A percentile compares a stretch with the other conserved stretches of the same genome.
These are phyloP conservation scores for Drosophila maculinotata DNA, from an alignment of 2,888 invertebrate genomes.

Conservation along the genomic window DNA sequence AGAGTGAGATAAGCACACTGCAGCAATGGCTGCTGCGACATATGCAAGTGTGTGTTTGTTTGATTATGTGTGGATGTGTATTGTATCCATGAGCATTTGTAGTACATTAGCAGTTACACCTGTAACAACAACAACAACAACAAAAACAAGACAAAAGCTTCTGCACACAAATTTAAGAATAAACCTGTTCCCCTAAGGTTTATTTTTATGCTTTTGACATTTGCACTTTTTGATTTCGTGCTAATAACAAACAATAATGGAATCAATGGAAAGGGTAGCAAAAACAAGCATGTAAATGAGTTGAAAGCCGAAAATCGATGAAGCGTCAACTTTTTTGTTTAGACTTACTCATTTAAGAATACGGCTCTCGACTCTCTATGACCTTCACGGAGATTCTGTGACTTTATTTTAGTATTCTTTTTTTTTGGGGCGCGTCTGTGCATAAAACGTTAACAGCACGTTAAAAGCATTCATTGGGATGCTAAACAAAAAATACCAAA, in stretches of 20 bases:
- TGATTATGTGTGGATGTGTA: slow-evolving; percentile 15
- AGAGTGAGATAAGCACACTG: neutral
- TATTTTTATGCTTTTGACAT: slow-evolving; percentile 54
- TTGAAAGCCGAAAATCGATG: no score
- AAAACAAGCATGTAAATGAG: no score
- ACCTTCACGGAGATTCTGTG: slow-evolving; percentile 33
- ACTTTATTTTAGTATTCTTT: slow-evolving; percentile 5
- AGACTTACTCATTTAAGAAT: slow-evolving; percentile 23
- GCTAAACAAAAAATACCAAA: slow-evolving; percentile 7
- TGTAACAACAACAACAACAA: slow-evolving; percentile 25
- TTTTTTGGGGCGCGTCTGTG: slow-evolving; percentile 27
- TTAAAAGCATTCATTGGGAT: slow-evolving; percentile 9
- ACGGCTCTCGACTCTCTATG: slow-evolving; percentile 3
- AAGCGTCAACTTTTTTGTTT: no score
- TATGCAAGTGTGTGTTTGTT: slow-evolving; percentile 7
- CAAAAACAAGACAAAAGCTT: neutral
- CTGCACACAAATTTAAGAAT: slow-evolving; percentile 16
- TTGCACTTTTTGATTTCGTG: slow-evolving; percentile 51
- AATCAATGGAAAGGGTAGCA: slow-evolving; percentile 18
- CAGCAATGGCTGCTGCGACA: slow-evolving; percentile 7
- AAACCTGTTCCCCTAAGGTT: slow-evolving; percentile 39
- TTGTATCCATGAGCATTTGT: slow-evolving; percentile 33
- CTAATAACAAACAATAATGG: slow-evolving; percentile 48
- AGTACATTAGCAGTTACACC: slow-evolving; percentile 35
- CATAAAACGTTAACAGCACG: slow-evolving; percentile 1